These are phyloP conservation scores for Euwallacea similis DNA, from an alignment of 1,140 invertebrate species.

Conservation along the genomic window DNA sequence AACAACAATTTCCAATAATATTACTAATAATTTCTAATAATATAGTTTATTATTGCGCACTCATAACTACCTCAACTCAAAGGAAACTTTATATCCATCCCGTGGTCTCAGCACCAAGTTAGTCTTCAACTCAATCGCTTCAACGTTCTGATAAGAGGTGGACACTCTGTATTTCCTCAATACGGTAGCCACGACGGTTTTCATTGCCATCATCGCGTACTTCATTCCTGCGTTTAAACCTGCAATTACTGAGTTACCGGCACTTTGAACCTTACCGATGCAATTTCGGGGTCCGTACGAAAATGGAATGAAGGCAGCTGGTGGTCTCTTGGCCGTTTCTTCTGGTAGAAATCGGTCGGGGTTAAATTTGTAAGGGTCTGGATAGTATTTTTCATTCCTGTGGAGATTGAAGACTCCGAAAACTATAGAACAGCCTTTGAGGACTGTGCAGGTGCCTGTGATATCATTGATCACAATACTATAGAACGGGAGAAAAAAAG, in stretches of 20 bases:
- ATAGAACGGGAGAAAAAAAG: no score
- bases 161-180: conserved; percentile 47
- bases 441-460: conserved; percentile 40
- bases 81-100: conserved; percentile 39
- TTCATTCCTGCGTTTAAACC: conserved; percentile 49
- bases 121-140: conserved; percentile 40
- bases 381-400: conserved; percentile 57
- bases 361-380: conserved; percentile 68
- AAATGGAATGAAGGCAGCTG: conserved; percentile 65
- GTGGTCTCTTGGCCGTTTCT: conserved; percentile 54
- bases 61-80: conserved; percentile 1
- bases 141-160: conserved; percentile 33
- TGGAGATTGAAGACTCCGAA: conserved; percentile 52
- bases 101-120: conserved; percentile 37
- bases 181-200: conserved; percentile 51
- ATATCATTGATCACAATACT: no score
- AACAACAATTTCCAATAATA: no score
- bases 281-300: conserved; percentile 70
- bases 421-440: conserved; percentile 23
- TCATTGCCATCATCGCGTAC: conserved; percentile 56
- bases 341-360: conserved; percentile 68
- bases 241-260: no score
- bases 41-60: no score
- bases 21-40: no score
- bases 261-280: conserved; percentile 56